Evolutionary conservation across 2,797 vertebrate species (phyloP).

Genomic region (Enteromius treurensis): DNA sequence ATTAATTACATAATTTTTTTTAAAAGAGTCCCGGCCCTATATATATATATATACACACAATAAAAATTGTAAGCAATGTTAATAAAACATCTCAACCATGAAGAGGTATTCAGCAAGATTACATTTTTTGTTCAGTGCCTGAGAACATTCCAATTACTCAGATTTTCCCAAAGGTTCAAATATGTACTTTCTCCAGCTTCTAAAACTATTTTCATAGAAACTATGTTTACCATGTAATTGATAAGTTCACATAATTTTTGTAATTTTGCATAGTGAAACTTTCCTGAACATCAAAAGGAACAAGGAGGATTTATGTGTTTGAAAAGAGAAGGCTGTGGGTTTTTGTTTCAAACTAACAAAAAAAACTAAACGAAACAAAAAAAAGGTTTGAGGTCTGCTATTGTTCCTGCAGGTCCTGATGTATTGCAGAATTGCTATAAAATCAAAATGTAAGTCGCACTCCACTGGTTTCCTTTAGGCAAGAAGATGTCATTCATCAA

Average conservation of each 20-base stretch:
- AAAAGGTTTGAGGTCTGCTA: slow-evolving; percentile 34
- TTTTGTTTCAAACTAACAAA: slow-evolving; percentile 9
- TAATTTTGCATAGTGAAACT: neutral
- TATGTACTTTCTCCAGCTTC: neutral
- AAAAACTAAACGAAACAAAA: neutral
- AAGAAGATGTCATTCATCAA: slow-evolving; percentile 40
- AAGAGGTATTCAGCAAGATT: neutral
- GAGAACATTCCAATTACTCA: neutral
- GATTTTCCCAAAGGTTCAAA: neutral
- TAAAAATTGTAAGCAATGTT: neutral
- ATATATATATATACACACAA: neutral
- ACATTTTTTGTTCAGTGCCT: neutral
- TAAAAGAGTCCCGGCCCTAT: too few relatives aligned
- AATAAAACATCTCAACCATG: neutral
- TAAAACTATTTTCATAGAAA: neutral
- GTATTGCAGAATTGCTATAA: slow-evolving; percentile 6
- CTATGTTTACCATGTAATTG: neutral
- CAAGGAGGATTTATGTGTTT: neutral
- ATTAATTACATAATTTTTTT: too few relatives aligned
- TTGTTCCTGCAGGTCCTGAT: slow-evolving; percentile 26
- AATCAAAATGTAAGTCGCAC: slow-evolving; percentile 41
- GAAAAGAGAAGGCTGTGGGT: neutral
- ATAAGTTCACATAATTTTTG: neutral
- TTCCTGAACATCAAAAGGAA: neutral
- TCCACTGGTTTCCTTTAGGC: slow-evolving; percentile 30